phyloP scores from a whole-genome alignment of 1,140 invertebrate genomes.

The Contarinia nasturtii region DNA sequence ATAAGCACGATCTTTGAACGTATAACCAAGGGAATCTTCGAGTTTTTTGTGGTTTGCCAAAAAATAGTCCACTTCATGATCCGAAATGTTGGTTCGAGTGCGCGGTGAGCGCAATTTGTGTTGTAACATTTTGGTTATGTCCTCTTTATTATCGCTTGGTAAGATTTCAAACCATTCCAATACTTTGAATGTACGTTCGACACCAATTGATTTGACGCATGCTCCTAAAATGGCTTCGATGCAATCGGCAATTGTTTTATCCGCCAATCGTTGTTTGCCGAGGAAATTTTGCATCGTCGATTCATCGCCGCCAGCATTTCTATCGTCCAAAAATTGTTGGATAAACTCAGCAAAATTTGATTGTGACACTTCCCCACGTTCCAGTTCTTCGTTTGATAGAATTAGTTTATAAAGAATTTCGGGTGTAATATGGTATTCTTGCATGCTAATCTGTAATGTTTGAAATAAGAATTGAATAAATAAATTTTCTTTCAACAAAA shows the following conservation, averaged over 20 bases:
- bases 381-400: conserved; percentile 4
- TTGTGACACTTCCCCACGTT: not conserved
- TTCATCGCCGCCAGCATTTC: not conserved
- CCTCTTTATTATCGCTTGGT: conserved; percentile 26
- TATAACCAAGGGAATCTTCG: conserved; percentile 43
- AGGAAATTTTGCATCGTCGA: not conserved
- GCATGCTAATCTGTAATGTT: not conserved
- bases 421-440: not conserved
- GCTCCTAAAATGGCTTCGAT: conserved; percentile 72
- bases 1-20: conserved; percentile 38
- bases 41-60: conserved; percentile 27
- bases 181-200: conserved; percentile 33
- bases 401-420: not conserved
- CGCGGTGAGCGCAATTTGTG: conserved; percentile 13
- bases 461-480: not conserved
- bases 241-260: conserved; percentile 46
- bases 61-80: conserved; percentile 24
- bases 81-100: conserved; percentile 17
- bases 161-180: conserved; percentile 54
- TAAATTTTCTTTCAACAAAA: no score
- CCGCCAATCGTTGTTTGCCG: conserved; percentile 6
- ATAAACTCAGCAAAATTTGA: not conserved
- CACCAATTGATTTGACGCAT: conserved; percentile 39
- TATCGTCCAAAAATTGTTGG: not conserved
- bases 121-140: conserved; percentile 17